Evolutionary conservation across 1,140 invertebrate species (phyloP).

Genomic region (Drosophila mauritiana): DNA sequence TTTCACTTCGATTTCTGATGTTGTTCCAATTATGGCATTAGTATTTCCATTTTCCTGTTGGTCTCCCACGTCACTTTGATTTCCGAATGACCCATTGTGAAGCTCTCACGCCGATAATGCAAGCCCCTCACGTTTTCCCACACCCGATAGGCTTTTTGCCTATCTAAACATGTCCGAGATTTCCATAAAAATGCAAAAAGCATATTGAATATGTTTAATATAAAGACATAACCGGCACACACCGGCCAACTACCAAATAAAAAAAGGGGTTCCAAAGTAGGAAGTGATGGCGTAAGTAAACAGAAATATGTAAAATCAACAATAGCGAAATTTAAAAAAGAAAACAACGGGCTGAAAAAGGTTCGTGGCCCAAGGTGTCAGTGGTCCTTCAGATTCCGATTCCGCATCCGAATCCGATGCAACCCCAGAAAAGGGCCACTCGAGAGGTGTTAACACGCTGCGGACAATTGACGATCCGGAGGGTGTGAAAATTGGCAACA

Average conservation of each 20-base stretch:
- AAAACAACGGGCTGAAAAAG: conserved; percentile 57
- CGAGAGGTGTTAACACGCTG: conserved; percentile 75
- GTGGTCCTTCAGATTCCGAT: conserved; percentile 7
- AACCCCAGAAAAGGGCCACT: conserved; percentile 57
- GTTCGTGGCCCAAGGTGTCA: conserved; percentile 14
- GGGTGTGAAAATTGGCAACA: conserved; percentile 84
- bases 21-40: background rate
- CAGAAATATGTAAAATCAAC: conserved; percentile 80
- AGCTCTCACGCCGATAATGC: conserved; percentile 55
- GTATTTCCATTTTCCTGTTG: background rate
- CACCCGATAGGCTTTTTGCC: conserved; percentile 46
- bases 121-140: conserved; percentile 49
- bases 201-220: conserved; percentile 62
- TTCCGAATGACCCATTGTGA: conserved; percentile 21
- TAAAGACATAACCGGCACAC: conserved; percentile 24
- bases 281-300: conserved; percentile 59
- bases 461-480: conserved; percentile 73
- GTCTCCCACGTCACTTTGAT: conserved; percentile 4
- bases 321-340: conserved; percentile 70
- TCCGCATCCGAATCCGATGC: conserved; percentile 16
- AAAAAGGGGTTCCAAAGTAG: conserved; percentile 36
- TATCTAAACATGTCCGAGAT: conserved; percentile 73
- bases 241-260: conserved; percentile 10
- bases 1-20: background rate
- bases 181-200: conserved; percentile 62